Conservation (phyloP, 2,113 vertebrate genomes). For the Okapia johnstoni region DNA sequence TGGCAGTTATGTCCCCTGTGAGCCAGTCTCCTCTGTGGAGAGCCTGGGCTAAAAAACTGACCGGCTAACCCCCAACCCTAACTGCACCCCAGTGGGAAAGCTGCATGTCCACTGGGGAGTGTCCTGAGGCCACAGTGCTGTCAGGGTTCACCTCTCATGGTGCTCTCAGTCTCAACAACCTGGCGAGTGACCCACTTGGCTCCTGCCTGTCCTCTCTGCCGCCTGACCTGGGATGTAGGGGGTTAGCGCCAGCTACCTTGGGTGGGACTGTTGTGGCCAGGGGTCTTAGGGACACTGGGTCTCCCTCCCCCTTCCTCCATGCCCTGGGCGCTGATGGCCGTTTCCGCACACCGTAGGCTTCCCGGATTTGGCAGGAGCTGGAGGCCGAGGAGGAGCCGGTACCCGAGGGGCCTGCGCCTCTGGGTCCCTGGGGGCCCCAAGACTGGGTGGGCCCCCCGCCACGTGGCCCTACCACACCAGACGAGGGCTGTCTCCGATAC, state of each 20-base stretch:
- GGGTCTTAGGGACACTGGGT: constrained; percentile 32
- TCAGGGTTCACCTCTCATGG: background rate
- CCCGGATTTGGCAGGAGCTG: constrained; percentile 99
- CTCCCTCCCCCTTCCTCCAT: background rate
- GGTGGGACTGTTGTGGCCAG: background rate
- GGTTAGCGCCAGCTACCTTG: background rate
- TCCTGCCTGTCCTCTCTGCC: background rate
- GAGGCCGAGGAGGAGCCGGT: constrained; percentile 92
- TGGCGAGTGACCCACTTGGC: background rate
- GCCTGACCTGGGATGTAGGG: background rate
- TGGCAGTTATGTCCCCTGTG: background rate
- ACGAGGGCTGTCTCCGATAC: constrained; percentile 90
- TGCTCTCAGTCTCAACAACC: background rate
- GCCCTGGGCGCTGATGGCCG: constrained; percentile 91
- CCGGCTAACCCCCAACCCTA: background rate
- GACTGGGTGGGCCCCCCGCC: constrained; percentile 74
- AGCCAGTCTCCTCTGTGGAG: background rate
- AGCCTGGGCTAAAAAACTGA: background rate
- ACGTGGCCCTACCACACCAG: constrained; percentile 86
- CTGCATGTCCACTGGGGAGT: constrained; percentile 15
- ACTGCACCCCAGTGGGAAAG: background rate
- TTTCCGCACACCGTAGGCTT: constrained; percentile 99
- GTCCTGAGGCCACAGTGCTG: background rate
- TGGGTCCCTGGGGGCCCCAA: constrained; percentile 74
- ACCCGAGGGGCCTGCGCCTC: constrained; percentile 75